Conservation (phyloP, 2,797 vertebrate species). For the Sylvia borin region DNA sequence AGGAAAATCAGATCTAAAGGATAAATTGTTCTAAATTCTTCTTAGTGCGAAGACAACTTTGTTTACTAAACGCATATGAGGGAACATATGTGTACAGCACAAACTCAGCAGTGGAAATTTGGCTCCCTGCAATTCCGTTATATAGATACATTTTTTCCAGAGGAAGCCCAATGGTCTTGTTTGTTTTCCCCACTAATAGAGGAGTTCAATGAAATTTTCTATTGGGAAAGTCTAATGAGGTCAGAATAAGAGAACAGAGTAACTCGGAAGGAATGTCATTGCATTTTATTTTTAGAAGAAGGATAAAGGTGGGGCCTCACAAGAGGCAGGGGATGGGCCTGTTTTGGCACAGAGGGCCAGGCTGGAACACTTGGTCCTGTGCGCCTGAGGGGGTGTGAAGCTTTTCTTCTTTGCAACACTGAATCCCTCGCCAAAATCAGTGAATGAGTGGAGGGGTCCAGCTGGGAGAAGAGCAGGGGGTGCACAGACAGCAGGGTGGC, state of each 20-base stretch:
- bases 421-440: neutral
- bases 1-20: neutral
- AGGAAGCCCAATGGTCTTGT: constrained; percentile 40
- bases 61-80: neutral
- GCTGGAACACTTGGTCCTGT: neutral
- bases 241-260: constrained; percentile 45
- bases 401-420: neutral
- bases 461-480: neutral
- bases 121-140: constrained; percentile 16
- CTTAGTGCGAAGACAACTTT: constrained; percentile 20
- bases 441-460: neutral
- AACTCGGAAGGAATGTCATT: constrained; percentile 51
- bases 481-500: neutral
- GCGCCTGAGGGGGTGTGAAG: neutral
- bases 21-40: constrained; percentile 7
- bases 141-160: constrained; percentile 47
- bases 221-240: constrained; percentile 50
- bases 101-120: constrained; percentile 24
- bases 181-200: constrained; percentile 27
- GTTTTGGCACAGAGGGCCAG: neutral
- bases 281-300: constrained; percentile 56
- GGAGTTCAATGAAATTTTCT: constrained; percentile 48
- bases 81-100: neutral
- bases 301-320: constrained; percentile 51
- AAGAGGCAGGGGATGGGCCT: constrained; percentile 34